phyloP scores from a whole-genome alignment of 2,113 vertebrate genomes.

The Cyphomyrus plagiostoma region DNA sequence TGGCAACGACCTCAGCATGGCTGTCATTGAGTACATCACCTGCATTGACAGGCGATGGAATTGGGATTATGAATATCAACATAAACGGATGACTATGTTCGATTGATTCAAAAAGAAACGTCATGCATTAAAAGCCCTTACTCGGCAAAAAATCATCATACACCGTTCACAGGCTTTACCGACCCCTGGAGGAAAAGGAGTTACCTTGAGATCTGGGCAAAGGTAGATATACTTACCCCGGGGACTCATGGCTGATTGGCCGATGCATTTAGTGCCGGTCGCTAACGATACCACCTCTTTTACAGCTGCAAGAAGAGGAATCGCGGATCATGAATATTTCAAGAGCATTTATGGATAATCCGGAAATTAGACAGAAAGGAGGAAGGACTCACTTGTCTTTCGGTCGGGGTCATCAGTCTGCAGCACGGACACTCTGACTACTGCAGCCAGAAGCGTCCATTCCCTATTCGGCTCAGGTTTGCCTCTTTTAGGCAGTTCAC shows the following conservation, averaged over 20 bases:
- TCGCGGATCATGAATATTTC: not conserved
- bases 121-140: not conserved
- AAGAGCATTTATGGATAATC: not conserved
- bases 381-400: not conserved
- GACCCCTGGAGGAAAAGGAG: not conserved
- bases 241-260: conserved; percentile 73
- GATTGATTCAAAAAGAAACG: not conserved
- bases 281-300: conserved; percentile 86
- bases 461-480: conserved; percentile 75
- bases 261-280: conserved; percentile 94
- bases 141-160: not conserved
- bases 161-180: not conserved
- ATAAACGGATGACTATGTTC: not conserved
- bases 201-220: not conserved
- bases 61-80: not conserved
- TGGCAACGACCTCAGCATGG: conserved; percentile 88
- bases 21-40: conserved; percentile 92
- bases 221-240: conserved; percentile 59
- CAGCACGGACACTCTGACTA: conserved; percentile 53
- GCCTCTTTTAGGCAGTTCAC: conserved; percentile 70
- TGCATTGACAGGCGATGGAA: conserved; percentile 34
- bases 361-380: too few relatives aligned
- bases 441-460: conserved; percentile 81
- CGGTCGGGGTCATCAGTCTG: not conserved
- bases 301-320: conserved; percentile 42